Evolutionary conservation across 2,888 invertebrate species (phyloP).

Genomic region (Lacanobia oleracea): DNA sequence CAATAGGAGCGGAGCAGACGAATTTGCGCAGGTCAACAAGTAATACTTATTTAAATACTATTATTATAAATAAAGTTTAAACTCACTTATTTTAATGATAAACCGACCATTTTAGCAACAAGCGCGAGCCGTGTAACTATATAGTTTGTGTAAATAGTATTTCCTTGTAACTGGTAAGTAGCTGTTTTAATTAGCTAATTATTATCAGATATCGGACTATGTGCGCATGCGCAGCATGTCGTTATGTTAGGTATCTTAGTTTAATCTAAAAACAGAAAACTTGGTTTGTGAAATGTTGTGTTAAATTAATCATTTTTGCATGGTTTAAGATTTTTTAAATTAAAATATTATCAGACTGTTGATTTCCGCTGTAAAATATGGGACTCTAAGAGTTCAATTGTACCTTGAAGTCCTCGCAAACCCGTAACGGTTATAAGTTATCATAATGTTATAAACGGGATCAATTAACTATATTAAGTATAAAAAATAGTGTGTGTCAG

Average conservation of each 20-base stretch:
- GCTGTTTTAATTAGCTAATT: constrained; percentile 51
- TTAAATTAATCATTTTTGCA: neutral
- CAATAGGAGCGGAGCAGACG: too few species aligned
- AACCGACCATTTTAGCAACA: constrained; percentile 26
- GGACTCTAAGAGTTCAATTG: neutral
- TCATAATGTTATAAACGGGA: neutral
- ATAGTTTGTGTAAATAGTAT: constrained; percentile 44
- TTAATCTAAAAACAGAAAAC: constrained; percentile 18
- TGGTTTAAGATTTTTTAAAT: neutral
- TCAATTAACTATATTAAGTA: too few species aligned
- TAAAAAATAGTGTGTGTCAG: neutral
- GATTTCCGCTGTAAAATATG: constrained; percentile 18
- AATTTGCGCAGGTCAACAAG: too few species aligned
- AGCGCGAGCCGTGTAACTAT: constrained; percentile 39
- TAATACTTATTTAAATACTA: constrained; percentile 3
- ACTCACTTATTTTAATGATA: constrained; percentile 20
- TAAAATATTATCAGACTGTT: neutral
- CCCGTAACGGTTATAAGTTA: neutral
- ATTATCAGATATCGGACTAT: constrained; percentile 46
- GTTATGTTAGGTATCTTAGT: constrained; percentile 30
- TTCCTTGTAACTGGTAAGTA: constrained; percentile 46
- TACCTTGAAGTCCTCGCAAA: too few species aligned
- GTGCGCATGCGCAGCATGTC: constrained; percentile 24
- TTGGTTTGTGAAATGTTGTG: constrained; percentile 9
- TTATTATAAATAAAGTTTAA: constrained; percentile 15